Conservation (phyloP, 2,797 vertebrate genomes). For the Dipus sagitta region DNA sequence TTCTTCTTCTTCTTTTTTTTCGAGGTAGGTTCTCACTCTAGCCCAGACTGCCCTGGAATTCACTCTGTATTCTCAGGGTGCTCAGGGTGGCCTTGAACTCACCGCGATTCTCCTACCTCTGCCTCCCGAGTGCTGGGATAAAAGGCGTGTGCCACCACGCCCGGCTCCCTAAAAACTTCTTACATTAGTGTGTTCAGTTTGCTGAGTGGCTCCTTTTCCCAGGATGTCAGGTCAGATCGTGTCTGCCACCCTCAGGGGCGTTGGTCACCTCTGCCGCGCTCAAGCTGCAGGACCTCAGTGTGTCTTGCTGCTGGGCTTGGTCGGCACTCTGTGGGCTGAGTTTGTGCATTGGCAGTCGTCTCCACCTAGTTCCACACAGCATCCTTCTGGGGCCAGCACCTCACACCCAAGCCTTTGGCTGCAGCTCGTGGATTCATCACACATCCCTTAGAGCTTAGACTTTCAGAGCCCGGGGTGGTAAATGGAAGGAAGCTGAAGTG, state of each 20-base stretch:
- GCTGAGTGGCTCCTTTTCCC: neutral
- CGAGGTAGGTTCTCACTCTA: too few species aligned
- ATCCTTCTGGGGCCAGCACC: neutral
- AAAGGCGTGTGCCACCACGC: too few species aligned
- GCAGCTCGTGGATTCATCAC: too few species aligned
- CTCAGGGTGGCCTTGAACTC: too few species aligned
- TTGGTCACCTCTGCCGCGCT: too few species aligned
- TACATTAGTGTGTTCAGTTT: neutral
- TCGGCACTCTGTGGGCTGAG: too few species aligned
- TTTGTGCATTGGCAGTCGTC: fast-evolving
- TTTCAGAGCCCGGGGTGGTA: neutral
- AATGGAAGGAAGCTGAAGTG: neutral
- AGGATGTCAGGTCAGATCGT: neutral
- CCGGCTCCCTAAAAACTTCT: neutral
- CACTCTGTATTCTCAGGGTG: too few species aligned
- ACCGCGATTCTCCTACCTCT: too few species aligned
- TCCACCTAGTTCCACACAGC: neutral
- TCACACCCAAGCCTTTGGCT: neutral
- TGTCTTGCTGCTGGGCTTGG: neutral
- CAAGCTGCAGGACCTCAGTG: fast-evolving
- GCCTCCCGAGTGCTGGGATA: too few species aligned
- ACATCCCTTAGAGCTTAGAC: neutral
- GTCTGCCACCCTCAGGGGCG: neutral
- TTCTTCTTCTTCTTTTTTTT: too few species aligned
- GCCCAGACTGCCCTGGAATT: too few species aligned